Evolutionary conservation across 2,113 vertebrate species (phyloP).

Genomic region (Ophthalmolycus amberensis): DNA sequence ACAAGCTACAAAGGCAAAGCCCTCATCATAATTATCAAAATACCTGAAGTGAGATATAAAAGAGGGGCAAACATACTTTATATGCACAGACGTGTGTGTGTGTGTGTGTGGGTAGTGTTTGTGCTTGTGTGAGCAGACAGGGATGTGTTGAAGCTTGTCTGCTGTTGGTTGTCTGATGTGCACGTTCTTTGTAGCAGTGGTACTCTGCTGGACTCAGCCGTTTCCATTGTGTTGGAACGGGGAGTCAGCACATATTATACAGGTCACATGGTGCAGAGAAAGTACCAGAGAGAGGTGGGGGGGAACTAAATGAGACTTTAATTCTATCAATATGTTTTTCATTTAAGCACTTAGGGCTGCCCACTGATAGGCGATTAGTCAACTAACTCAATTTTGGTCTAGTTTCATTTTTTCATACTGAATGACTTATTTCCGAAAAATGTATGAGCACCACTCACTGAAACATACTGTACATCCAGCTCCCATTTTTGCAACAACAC

Average conservation of each 20-base stretch:
- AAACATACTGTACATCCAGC: neutral
- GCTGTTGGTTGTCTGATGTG: conserved; percentile 31
- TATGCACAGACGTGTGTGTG: neutral
- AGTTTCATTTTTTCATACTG: neutral
- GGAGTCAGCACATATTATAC: conserved; percentile 71
- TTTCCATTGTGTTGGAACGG: conserved; percentile 64
- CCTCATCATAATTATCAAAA: conserved; percentile 20
- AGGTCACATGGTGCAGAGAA: conserved; percentile 55
- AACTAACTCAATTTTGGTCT: neutral
- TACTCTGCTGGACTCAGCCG: conserved; percentile 52
- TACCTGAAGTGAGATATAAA: conserved; percentile 28
- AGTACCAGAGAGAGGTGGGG: conserved; percentile 16
- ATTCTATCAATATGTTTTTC: conserved; percentile 55
- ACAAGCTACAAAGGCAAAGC: conserved; percentile 2
- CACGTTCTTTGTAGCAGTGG: conserved; percentile 33
- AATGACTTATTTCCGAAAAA: neutral
- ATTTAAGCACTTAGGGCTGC: conserved; percentile 5
- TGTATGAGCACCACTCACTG: neutral
- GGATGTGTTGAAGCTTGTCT: conserved; percentile 27
- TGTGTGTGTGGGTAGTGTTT: neutral
- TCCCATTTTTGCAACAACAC: neutral
- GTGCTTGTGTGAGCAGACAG: neutral
- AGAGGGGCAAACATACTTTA: neutral
- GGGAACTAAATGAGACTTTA: conserved; percentile 42
- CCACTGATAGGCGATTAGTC: neutral